Evolutionary conservation across 2,888 invertebrate genomes (phyloP).

Genomic region (Melanchra persicariae): DNA sequence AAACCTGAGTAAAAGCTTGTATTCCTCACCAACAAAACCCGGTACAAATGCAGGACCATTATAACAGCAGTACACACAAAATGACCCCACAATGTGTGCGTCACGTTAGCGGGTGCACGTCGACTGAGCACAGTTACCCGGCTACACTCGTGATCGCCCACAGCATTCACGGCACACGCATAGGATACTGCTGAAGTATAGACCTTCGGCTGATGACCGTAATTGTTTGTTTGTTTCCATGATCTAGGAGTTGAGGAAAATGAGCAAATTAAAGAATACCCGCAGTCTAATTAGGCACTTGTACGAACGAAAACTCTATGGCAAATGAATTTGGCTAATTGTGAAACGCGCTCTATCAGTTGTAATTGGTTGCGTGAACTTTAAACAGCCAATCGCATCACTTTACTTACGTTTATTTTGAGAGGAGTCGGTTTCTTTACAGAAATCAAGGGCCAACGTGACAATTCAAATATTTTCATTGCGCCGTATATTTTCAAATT

Average conservation of each 20-base stretch:
- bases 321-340: background rate
- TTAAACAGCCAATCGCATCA: background rate
- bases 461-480: background rate
- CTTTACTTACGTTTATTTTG: background rate
- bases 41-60: constrained; percentile 21
- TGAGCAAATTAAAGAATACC: background rate
- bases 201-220: constrained; percentile 45
- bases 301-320: background rate
- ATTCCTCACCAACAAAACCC: background rate
- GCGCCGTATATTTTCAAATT: background rate
- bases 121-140: constrained; percentile 58
- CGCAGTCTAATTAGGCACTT: background rate
- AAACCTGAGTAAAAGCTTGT: too few species aligned
- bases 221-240: constrained; percentile 63
- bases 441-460: background rate
- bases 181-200: constrained; percentile 46
- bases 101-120: constrained; percentile 48
- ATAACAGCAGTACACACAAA: constrained; percentile 44
- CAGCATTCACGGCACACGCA: constrained; percentile 76
- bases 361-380: background rate
- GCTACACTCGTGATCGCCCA: constrained; percentile 79
- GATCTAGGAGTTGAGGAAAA: constrained; percentile 44
- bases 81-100: constrained; percentile 38
- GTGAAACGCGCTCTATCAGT: background rate
- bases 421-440: background rate